Base-by-base conservation (phyloP, 2,113 vertebrate species). In the Motacilla alba region DNA sequence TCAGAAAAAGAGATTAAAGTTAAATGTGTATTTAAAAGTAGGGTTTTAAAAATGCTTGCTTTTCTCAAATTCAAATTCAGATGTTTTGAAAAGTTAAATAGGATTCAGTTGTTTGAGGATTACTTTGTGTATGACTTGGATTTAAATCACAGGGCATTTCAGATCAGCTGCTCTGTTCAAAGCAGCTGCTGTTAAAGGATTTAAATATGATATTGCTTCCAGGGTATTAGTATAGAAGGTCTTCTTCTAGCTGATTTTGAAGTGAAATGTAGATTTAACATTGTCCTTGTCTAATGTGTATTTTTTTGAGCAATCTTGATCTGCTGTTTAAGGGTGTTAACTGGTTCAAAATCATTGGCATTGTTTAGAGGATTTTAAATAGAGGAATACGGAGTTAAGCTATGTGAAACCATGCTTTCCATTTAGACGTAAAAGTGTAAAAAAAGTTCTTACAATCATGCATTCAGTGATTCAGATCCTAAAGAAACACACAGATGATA, bases 31-130 rank as follows among this genome's bases (percentile, higher is more conserved):
- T 90, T 87, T 92, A 87, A 81, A 95, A 96, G 26, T 10, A 39
- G 31, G 39, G 10, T 12, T 96, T 91, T 83, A 89, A 87, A 89
- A 94, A 96, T 2, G 10, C 59, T 96, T 93, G 63, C 49, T 75
- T 92, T 93, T 91, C 55, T 83, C 81, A 83, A 87, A 92, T 88
- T 88, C 62, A 87, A 69, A 96, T 96, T 92, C 88, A 89, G 67
- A 63, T 95, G 83, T 95, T 97, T 96, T 94, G 68, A 89, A 84
- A 92, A 95, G 78, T 95, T 93, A 96, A 97, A 97, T 79, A 92
- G 46, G 80, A 95, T 95, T 95, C 91, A 58, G 55, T 94, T 93
- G 69, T 96, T 96, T 95, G 90, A 97, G 92, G 93, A 97, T 96
- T 97, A 94, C 64, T 93, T 96, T 96, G 80, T 90, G 49, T 97